Evolutionary conservation across 2,113 vertebrate species (phyloP).

Genomic region (Oreochromis tanganicae): DNA sequence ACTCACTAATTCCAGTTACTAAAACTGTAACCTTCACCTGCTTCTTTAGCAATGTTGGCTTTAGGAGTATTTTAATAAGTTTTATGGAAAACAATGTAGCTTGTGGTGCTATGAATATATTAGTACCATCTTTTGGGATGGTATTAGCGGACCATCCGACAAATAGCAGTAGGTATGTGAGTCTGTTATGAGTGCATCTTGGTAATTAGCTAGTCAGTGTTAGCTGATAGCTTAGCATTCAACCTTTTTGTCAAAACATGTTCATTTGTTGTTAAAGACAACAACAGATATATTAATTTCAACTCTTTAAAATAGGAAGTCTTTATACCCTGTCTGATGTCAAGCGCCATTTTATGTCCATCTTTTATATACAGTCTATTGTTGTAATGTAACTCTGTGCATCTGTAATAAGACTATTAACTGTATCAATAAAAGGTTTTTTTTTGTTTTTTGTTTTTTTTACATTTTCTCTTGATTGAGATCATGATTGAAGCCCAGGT

Average conservation of each 20-base stretch:
- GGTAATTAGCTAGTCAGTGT: neutral
- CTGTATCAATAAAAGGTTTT: neutral
- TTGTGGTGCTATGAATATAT: neutral
- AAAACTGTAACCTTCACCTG: neutral
- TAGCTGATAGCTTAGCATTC: neutral
- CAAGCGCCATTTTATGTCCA: neutral
- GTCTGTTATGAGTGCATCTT: neutral
- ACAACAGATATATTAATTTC: neutral
- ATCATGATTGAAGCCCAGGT: neutral
- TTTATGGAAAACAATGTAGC: neutral
- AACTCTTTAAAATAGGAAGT: neutral
- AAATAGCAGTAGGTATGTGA: neutral
- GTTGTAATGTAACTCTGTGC: neutral
- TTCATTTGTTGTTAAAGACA: neutral
- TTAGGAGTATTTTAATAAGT: neutral
- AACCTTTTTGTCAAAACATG: neutral
- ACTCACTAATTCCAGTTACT: neutral
- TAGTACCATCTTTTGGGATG: neutral
- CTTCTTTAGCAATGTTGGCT: neutral
- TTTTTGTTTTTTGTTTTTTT: neutral
- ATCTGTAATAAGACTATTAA: neutral
- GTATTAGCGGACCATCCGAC: neutral
- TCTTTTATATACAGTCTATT: neutral
- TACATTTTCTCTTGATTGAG: neutral
- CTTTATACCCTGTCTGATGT: rapidly evolving